Percentiles rank a stretch among this genome's conserved stretches.
These are phyloP conservation scores for Montipora capricornis DNA, from an alignment of 64 coral and sea anemone species.

Conservation along the genomic window DNA sequence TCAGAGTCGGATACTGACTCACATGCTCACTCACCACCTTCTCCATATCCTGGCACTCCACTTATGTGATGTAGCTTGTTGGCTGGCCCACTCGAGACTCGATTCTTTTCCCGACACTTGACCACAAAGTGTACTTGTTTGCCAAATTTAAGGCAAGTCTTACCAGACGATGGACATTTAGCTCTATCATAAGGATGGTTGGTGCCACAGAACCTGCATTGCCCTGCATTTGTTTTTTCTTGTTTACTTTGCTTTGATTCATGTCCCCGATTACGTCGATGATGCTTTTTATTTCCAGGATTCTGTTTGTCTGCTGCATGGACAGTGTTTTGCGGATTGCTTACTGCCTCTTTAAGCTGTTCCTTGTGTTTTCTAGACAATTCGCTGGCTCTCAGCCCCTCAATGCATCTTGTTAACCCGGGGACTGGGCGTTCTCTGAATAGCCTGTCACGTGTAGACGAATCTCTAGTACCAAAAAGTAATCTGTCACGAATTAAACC, in stretches of 20 bases:
- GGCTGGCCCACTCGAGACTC: background rate
- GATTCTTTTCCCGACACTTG: background rate
- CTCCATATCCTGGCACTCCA: background rate
- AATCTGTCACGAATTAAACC: constrained; percentile 14
- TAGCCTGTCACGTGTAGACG: background rate
- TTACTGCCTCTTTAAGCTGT: too few species aligned
- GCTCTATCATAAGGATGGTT: background rate
- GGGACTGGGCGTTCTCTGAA: background rate
- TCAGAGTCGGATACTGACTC: too few species aligned
- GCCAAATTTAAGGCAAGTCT: constrained; percentile 10
- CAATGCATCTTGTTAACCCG: background rate
- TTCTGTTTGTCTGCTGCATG: background rate
- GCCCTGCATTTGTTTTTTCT: background rate
- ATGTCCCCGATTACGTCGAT: background rate
- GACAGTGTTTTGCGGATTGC: background rate
- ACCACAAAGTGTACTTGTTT: background rate
- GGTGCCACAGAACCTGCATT: constrained; percentile 13
- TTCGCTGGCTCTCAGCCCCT: too few species aligned
- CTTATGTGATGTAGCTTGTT: constrained; percentile 16
- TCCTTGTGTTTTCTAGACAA: background rate
- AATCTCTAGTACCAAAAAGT: background rate
- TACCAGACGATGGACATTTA: background rate
- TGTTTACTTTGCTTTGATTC: background rate
- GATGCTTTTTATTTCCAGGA: background rate
- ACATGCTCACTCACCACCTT: background rate